These are phyloP conservation scores for Drosophila paramelanica DNA, from an alignment of 2,888 invertebrate genomes.

Conservation along the genomic window DNA sequence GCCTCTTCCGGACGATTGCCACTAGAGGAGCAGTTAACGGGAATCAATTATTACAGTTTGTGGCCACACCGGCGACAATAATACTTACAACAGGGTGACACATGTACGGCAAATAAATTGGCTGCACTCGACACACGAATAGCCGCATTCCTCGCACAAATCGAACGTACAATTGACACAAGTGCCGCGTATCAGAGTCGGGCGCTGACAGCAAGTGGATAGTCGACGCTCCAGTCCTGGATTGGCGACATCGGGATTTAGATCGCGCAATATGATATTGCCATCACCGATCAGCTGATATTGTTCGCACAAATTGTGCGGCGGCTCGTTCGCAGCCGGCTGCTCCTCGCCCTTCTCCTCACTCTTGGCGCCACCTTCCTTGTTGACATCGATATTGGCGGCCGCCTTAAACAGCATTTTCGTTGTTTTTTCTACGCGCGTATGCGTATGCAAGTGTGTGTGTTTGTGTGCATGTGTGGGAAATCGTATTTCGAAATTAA, in stretches of 20 bases:
- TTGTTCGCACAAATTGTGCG: constrained; percentile 47
- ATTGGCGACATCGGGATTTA: constrained; percentile 54
- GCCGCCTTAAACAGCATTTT: constrained; percentile 70
- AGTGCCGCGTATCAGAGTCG: constrained; percentile 58
- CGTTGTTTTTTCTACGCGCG: constrained; percentile 68
- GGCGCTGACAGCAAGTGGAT: constrained; percentile 66
- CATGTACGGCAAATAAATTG: constrained; percentile 75
- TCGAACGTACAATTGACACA: constrained; percentile 71
- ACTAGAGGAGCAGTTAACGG: constrained; percentile 36
- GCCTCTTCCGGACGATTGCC: constrained; percentile 61
- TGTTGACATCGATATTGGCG: constrained; percentile 30
- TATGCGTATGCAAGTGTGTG: too few relatives aligned
- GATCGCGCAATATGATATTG: constrained; percentile 59
- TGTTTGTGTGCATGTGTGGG: too few relatives aligned
- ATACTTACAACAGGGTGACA: constrained; percentile 77
- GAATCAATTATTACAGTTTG: too few relatives aligned
- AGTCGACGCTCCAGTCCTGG: constrained; percentile 49
- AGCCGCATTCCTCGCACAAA: constrained; percentile 80
- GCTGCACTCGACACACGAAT: constrained; percentile 75
- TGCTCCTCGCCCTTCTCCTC: not conserved
- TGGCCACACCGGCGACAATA: too few relatives aligned
- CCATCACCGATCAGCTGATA: constrained; percentile 73
- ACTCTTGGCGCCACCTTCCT: not conserved
- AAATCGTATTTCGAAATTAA: too few relatives aligned
- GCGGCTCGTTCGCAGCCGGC: not conserved